Evolutionary conservation across 2,797 vertebrate genomes (phyloP), one percentile per base, ranked within the genome.

Genomic region (Urosaurus nigricauda): DNA sequence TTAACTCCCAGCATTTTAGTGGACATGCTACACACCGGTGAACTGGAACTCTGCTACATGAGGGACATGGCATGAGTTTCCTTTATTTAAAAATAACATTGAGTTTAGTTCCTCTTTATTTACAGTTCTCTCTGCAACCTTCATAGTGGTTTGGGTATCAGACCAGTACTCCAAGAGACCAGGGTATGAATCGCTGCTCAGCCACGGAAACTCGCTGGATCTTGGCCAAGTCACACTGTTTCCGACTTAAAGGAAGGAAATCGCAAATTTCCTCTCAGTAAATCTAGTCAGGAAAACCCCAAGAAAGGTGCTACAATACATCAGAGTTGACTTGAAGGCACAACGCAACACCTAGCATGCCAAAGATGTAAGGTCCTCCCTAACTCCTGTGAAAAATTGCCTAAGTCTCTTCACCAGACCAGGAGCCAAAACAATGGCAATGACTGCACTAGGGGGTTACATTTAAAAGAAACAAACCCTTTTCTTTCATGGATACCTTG

Each of bases 1-100:
- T 96, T 95, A 96, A 94, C 92, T 95, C 90, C 87, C 84, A 71
- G 89, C 91, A 86, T 35, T 1, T 87, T 40, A 83, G 83, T 91
- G 91, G 90, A 84, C 73, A 60, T 68, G 21, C 82, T 0, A 0
- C 84, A 83, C 37, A 73, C 71, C 91, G 2, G 86, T 85, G 43
- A 80, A 53, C 79, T 90, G 89, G 86, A 40, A 47, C 32, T 47
- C 56, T 7, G 11, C 86, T 70, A 37, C 13, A 6, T 35, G 32
- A 56, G 0, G 60, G 87, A 89, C 83, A 71, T 84, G 24, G 53
- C 70, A 40, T 19, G 4, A 24, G 51, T 70, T 56, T 17, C 79
- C 89, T 2, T 24, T 70, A 3, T 43, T 17, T 47, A 47, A 21
- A 37, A 16, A 19, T n/a, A 51, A 86, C 11, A 24, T n/a, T 4